Percentiles rank a stretch among this genome's conserved stretches.
Evolutionary conservation across 2,113 vertebrate species (phyloP).

Genomic region (Accipiter virgatus): DNA sequence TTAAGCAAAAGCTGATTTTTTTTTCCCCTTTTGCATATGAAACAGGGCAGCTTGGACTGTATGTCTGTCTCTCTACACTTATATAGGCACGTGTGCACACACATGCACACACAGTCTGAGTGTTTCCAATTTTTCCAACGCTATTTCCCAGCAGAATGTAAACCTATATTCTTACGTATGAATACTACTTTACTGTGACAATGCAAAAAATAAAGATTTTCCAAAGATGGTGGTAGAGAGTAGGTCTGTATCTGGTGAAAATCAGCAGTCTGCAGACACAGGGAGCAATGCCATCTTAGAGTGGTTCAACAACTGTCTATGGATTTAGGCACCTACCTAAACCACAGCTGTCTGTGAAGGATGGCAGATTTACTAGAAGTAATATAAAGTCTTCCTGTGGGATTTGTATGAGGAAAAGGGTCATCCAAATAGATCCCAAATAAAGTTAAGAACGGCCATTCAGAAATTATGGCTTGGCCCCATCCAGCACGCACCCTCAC

Average conservation of each 20-base stretch:
- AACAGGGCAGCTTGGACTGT: neutral
- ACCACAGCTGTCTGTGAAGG: neutral
- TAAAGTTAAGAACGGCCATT: neutral
- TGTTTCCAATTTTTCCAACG: neutral
- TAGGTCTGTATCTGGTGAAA: neutral
- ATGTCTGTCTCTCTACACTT: neutral
- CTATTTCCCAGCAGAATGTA: neutral
- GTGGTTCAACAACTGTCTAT: neutral
- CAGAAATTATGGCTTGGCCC: neutral
- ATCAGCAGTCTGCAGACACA: neutral
- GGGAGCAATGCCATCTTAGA: neutral
- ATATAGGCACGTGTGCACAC: fast-evolving
- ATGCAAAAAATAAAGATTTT: neutral
- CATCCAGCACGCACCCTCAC: neutral
- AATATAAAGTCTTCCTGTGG: neutral
- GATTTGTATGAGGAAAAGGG: neutral
- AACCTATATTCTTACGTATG: fast-evolving
- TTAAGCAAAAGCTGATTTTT: neutral
- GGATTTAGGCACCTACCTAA: neutral
- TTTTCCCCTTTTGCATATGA: fast-evolving
- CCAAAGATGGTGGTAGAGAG: neutral
- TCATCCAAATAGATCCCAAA: neutral
- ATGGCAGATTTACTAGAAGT: neutral
- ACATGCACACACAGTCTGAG: fast-evolving
- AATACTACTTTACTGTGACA: neutral